These are phyloP conservation scores for Caradrina kadenii DNA, from an alignment of 2,888 invertebrate species.

Conservation along the genomic window DNA sequence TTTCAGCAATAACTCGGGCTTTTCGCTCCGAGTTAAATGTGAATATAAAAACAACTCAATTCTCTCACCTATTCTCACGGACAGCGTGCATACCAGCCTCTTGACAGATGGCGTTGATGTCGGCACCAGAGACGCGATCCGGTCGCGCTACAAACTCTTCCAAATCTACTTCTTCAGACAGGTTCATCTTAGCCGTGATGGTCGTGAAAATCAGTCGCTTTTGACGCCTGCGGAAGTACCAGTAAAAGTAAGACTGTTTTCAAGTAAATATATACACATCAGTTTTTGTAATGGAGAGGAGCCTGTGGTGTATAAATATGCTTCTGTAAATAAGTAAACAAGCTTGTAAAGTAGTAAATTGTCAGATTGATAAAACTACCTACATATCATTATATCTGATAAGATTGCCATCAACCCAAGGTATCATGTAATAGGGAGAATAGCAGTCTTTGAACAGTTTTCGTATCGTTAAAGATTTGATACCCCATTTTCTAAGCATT, in stretches of 20 bases:
- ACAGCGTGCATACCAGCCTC: slow-evolving; percentile 99
- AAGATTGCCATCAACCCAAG: not conserved
- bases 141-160: slow-evolving; percentile 99
- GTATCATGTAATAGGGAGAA: not conserved
- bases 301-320: too few species aligned
- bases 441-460: too few species aligned
- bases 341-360: too few species aligned
- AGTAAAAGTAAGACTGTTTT: not conserved
- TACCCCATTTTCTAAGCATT: too few species aligned
- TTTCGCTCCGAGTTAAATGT: not conserved
- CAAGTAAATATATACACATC: too few species aligned
- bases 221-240: slow-evolving; percentile 89
- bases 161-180: slow-evolving; percentile 99
- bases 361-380: too few species aligned
- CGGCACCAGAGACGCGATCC: slow-evolving; percentile 99
- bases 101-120: slow-evolving; percentile 99
- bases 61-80: slow-evolving; percentile 95
- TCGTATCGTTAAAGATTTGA: too few species aligned
- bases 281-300: too few species aligned
- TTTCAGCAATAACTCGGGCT: too few species aligned
- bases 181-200: slow-evolving; percentile 98
- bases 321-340: too few species aligned
- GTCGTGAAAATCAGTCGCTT: slow-evolving; percentile 99
- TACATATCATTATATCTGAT: not conserved
- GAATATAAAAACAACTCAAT: not conserved